phyloP scores from a whole-genome alignment of 2,113 vertebrate genomes.

The Dipodomys spectabilis region DNA sequence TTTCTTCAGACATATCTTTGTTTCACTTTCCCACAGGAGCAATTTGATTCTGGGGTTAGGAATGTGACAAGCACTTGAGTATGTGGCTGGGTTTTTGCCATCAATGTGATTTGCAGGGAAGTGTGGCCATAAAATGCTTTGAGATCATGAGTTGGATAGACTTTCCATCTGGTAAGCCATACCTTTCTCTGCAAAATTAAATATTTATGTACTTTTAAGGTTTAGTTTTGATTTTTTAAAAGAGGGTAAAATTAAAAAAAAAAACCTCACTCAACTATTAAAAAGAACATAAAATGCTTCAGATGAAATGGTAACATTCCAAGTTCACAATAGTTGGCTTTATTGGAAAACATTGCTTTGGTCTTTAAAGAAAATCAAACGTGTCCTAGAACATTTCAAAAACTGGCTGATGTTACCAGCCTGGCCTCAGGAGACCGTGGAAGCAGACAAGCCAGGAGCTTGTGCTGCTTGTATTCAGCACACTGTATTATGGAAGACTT shows the following conservation, averaged over 20 bases:
- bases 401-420: neutral
- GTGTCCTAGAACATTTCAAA: neutral
- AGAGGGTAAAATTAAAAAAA: neutral
- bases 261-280: slow-evolving; percentile 34
- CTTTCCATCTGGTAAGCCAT: slow-evolving; percentile 38
- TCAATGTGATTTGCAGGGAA: slow-evolving; percentile 54
- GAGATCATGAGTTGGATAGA: slow-evolving; percentile 48
- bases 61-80: slow-evolving; percentile 56
- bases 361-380: slow-evolving; percentile 64
- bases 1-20: slow-evolving; percentile 52
- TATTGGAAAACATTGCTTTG: slow-evolving; percentile 63
- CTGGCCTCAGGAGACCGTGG: neutral
- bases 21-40: neutral
- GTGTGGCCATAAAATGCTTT: slow-evolving; percentile 55
- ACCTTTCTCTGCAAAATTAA: slow-evolving; percentile 64
- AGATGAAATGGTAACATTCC: slow-evolving; percentile 36
- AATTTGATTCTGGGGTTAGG: slow-evolving; percentile 60
- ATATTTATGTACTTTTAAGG: slow-evolving; percentile 57
- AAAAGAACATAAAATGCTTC: slow-evolving; percentile 31
- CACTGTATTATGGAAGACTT: neutral
- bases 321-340: slow-evolving; percentile 35
- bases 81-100: slow-evolving; percentile 26
- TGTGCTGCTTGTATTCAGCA: neutral
- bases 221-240: slow-evolving; percentile 65
- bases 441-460: neutral